Conservation (phyloP, 1,140 invertebrate species). For the Venturia canescens region DNA sequence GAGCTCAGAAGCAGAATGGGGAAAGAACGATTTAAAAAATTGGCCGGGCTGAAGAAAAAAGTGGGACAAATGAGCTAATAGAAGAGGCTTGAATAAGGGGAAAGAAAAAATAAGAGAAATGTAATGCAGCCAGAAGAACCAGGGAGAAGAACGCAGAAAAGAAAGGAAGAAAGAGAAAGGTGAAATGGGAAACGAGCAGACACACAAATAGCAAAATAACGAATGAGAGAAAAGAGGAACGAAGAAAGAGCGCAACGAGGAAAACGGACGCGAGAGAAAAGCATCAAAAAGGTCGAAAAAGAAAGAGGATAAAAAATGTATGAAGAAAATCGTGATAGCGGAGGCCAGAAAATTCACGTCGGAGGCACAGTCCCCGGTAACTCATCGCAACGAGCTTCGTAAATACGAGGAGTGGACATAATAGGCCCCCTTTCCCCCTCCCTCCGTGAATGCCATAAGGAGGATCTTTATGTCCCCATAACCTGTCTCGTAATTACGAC, state of each 20-base stretch:
- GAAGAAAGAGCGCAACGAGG: too few relatives aligned
- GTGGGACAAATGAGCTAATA: too few relatives aligned
- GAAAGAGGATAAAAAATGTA: background rate
- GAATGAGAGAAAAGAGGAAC: background rate
- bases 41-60: too few relatives aligned
- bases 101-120: too few relatives aligned
- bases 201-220: background rate
- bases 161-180: too few relatives aligned
- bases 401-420: slow-evolving; percentile 52
- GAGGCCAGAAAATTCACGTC: background rate
- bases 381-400: slow-evolving; percentile 48
- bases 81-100: too few relatives aligned
- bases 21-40: too few relatives aligned
- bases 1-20: too few relatives aligned
- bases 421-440: slow-evolving; percentile 20
- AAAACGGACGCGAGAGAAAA: background rate
- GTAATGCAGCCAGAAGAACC: too few relatives aligned
- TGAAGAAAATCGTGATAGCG: background rate
- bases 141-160: too few relatives aligned
- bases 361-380: slow-evolving; percentile 33
- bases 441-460: slow-evolving; percentile 29
- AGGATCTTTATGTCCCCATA: slow-evolving; percentile 59
- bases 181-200: too few relatives aligned
- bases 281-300: background rate
- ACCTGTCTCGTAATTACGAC: slow-evolving; percentile 62